A percentile compares a stretch with the other conserved stretches of the same genome.
phyloP scores from a whole-genome alignment of 1,140 invertebrate genomes.

The Eueides isabella region DNA sequence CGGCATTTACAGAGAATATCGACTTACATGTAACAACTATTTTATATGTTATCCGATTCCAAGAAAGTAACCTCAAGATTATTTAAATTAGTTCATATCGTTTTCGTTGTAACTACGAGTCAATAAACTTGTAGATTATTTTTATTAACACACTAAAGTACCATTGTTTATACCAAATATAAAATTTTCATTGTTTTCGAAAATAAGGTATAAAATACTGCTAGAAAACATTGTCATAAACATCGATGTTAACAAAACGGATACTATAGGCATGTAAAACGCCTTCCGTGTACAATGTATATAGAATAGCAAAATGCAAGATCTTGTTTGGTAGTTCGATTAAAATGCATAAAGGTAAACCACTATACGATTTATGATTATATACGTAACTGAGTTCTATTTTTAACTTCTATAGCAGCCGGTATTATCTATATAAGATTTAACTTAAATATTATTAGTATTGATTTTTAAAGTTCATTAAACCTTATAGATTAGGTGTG shows the following conservation, averaged over 20 bases:
- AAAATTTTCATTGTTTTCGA: too few species aligned
- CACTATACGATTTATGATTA: neutral
- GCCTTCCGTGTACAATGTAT: neutral
- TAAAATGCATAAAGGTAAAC: slow-evolving; percentile 13
- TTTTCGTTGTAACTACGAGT: slow-evolving; percentile 6
- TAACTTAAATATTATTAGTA: neutral
- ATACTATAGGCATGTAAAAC: neutral
- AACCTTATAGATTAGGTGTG: neutral
- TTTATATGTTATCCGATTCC: slow-evolving; percentile 20
- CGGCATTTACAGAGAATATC: neutral
- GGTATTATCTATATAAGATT: neutral
- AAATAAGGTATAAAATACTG: too few species aligned
- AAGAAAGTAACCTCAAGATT: slow-evolving; percentile 25
- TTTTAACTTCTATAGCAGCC: neutral
- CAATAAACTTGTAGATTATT: slow-evolving; percentile 5
- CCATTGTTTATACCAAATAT: too few species aligned
- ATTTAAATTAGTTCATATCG: slow-evolving; percentile 22
- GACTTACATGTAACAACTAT: slow-evolving; percentile 17
- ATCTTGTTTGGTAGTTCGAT: slow-evolving; percentile 4
- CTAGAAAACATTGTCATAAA: neutral
- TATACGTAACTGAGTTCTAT: neutral
- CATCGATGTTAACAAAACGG: neutral
- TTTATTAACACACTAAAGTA: too few species aligned
- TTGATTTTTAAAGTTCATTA: neutral
- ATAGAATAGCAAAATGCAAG: neutral